Conservation (phyloP, 2,113 vertebrate species). For the Laterallus jamaicensis region DNA sequence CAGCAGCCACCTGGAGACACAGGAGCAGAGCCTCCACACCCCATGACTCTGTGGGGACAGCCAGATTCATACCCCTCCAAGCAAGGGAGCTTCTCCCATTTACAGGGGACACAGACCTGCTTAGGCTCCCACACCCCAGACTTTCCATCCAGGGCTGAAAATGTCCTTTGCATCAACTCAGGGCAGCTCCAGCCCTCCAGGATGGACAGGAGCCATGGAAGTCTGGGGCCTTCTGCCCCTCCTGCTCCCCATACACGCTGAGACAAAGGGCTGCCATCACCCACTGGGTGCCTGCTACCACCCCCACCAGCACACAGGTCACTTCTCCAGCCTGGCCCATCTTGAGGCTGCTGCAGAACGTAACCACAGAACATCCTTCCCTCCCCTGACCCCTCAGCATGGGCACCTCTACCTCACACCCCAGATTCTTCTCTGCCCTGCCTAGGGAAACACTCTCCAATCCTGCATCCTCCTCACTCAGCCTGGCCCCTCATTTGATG, state of each 20-base stretch:
- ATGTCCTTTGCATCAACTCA: neutral
- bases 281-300: neutral
- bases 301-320: fast-evolving
- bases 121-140: neutral
- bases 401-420: neutral
- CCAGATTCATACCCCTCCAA: neutral
- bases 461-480: neutral
- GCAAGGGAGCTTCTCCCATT: neutral
- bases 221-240: neutral
- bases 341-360: neutral
- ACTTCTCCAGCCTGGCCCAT: neutral
- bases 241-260: neutral
- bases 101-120: neutral
- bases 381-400: neutral
- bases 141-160: neutral
- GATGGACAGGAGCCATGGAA: neutral
- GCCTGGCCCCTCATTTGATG: neutral
- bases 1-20: neutral
- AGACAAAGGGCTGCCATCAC: neutral
- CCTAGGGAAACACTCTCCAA: neutral
- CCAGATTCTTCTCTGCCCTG: neutral
- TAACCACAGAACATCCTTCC: neutral
- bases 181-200: neutral
- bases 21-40: neutral
- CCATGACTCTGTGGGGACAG: neutral